Conservation (phyloP, 2,888 invertebrate species). For the Peribatodes rhomboidaria region DNA sequence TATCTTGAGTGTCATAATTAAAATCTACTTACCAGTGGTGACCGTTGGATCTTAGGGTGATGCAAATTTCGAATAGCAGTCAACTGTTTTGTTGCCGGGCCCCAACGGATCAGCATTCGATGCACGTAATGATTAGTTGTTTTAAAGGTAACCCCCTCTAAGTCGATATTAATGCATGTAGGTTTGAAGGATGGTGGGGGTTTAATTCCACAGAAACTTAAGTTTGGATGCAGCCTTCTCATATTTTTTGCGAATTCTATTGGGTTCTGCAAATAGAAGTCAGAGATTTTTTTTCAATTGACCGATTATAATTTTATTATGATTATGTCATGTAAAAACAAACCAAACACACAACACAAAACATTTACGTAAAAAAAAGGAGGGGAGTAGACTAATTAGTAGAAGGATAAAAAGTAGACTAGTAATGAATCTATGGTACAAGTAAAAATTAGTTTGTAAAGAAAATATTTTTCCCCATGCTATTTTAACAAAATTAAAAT, state of each 20-base stretch:
- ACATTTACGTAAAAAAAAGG: no score
- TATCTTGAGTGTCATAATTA: background rate
- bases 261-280: background rate
- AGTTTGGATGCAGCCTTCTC: background rate
- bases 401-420: no score
- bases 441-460: no score
- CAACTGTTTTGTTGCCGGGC: conserved; percentile 93
- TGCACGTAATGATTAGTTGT: conserved; percentile 96
- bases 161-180: conserved; percentile 93
- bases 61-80: conserved; percentile 93
- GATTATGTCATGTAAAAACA: no score
- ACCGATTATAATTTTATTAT: no score
- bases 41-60: conserved; percentile 90
- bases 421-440: no score
- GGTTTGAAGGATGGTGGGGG: conserved; percentile 92
- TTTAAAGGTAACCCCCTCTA: conserved; percentile 92
- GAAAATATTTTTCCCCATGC: no score
- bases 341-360: no score
- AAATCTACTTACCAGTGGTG: conserved; percentile 90
- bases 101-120: conserved; percentile 95
- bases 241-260: background rate
- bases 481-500: no score
- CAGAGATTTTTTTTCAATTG: no score
- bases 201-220: conserved; percentile 94
- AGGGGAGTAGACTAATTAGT: no score